Conservation (phyloP, 2,113 vertebrate genomes). For the Lota lota region DNA sequence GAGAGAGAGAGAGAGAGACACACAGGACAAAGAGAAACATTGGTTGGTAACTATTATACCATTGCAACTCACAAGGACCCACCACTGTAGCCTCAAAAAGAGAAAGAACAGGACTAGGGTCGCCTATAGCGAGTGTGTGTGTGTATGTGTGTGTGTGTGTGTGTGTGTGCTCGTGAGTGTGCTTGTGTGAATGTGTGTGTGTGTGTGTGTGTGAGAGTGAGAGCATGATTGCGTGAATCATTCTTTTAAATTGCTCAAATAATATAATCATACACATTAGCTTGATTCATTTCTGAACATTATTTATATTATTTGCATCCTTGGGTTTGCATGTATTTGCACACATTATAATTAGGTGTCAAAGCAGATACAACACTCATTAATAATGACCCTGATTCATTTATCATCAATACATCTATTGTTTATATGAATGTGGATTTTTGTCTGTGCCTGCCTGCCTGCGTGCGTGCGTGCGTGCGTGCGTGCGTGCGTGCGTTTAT, state of each 20-base stretch:
- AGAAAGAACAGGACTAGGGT: neutral
- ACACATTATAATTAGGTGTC: no score
- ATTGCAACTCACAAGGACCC: neutral
- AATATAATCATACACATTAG: neutral
- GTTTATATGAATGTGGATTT: neutral
- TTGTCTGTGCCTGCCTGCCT: neutral
- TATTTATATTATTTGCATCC: no score
- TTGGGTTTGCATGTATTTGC: no score
- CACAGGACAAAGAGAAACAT: neutral
- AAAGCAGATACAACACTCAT: no score
- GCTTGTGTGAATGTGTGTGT: conserved; percentile 6
- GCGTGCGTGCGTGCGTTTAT: neutral
- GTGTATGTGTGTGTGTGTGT: neutral
- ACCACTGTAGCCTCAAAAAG: neutral
- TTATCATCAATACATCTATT: neutral
- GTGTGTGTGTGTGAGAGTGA: neutral
- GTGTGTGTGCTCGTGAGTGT: neutral
- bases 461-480: neutral
- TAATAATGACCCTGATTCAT: neutral
- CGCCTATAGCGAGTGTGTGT: neutral
- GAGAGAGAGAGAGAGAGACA: conserved; percentile 3
- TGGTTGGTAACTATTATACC: conserved; percentile 2
- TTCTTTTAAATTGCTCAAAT: neutral
- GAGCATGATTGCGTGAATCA: neutral
- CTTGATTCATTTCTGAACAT: no score